Evolutionary conservation across 2,113 vertebrate species (phyloP).

Genomic region (Hystrix brachyura): DNA sequence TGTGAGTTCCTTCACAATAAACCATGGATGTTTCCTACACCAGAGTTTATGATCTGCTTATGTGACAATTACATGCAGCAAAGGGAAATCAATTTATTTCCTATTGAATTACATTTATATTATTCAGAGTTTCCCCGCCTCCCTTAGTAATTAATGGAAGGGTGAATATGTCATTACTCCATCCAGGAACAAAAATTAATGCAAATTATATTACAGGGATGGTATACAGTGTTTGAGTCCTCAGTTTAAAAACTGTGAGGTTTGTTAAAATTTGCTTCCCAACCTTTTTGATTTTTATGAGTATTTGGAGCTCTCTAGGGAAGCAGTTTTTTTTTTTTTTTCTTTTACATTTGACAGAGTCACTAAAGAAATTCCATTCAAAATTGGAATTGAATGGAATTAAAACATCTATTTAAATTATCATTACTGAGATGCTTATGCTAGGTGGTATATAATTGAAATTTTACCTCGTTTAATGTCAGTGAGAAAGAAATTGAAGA

Average conservation of each 20-base stretch:
- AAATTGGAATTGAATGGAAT: constrained; percentile 26
- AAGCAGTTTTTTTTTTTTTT: neutral
- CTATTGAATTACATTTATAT: constrained; percentile 79
- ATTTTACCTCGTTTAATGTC: neutral
- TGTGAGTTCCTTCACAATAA: constrained; percentile 70
- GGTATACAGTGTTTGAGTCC: constrained; percentile 53
- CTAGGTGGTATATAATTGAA: neutral
- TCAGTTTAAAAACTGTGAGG: constrained; percentile 55
- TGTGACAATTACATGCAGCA: constrained; percentile 80
- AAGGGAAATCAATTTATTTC: constrained; percentile 84
- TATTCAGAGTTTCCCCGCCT: constrained; percentile 18
- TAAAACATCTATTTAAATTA: constrained; percentile 31
- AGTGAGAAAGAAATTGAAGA: neutral
- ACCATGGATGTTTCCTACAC: constrained; percentile 67
- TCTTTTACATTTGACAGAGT: neutral
- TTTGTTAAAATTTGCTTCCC: constrained; percentile 59
- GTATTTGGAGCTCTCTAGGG: neutral
- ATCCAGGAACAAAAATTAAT: constrained; percentile 83
- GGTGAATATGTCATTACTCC: constrained; percentile 66
- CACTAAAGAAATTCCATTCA: neutral
- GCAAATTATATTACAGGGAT: constrained; percentile 74
- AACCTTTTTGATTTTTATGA: constrained; percentile 16
- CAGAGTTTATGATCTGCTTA: constrained; percentile 76
- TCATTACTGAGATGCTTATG: neutral
- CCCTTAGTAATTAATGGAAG: constrained; percentile 73